A percentile compares a stretch with the other conserved stretches of the same genome.
These are phyloP conservation scores for Danaus plexippus DNA, from an alignment of 1,140 invertebrate genomes.

Conservation along the genomic window DNA sequence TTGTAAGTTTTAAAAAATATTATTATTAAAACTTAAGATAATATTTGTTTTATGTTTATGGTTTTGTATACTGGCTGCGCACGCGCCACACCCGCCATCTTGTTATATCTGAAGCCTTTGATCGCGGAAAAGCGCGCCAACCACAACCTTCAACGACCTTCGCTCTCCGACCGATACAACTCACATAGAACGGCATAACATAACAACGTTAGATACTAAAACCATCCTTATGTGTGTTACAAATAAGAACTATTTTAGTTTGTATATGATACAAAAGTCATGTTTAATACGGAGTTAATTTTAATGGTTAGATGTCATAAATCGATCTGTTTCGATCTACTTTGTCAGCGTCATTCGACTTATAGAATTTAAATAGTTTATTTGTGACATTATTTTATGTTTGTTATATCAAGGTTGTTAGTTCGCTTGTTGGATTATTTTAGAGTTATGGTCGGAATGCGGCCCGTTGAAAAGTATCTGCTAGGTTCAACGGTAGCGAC, in stretches of 20 bases:
- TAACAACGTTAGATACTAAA: conserved; percentile 7
- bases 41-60: conserved; percentile 41
- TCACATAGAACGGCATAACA: conserved; percentile 31
- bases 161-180: conserved; percentile 57
- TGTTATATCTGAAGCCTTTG: conserved; percentile 68
- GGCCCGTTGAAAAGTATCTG: conserved; percentile 19
- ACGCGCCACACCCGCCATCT: conserved; percentile 66
- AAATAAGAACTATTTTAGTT: conserved; percentile 13
- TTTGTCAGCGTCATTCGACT: conserved; percentile 50
- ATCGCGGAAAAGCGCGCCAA: conserved; percentile 69
- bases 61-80: conserved; percentile 47
- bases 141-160: conserved; percentile 67
- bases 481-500: conserved; percentile 21
- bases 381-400: conserved; percentile 42
- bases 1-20: too few relatives aligned
- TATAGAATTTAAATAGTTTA: conserved; percentile 43
- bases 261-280: conserved; percentile 2
- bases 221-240: neutral
- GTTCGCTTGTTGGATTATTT: neutral
- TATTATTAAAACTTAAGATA: too few relatives aligned
- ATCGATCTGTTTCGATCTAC: conserved; percentile 48
- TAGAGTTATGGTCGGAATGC: conserved; percentile 20
- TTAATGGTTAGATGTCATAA: conserved; percentile 51
- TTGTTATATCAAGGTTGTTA: conserved; percentile 8
- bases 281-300: conserved; percentile 41